Evolutionary conservation across 2,113 vertebrate species (phyloP), one percentile per base, ranked within the genome.

Genomic region (Scomber scombrus): DNA sequence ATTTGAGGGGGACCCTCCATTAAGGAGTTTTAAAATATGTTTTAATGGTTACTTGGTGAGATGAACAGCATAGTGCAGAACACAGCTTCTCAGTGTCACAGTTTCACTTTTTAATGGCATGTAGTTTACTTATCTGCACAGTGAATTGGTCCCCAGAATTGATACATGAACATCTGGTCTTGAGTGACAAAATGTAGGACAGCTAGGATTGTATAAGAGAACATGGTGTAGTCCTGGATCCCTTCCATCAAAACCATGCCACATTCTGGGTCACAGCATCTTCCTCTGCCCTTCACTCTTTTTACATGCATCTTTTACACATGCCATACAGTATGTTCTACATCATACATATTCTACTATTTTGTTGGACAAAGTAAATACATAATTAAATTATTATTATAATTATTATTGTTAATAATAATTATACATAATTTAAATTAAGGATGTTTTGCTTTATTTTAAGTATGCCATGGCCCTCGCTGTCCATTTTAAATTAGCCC

Each of bases 211-310:
- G 74, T 69, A 54, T 40, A 66, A 70, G 40, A 63, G 52, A 64
- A 66, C 54, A 64, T 21, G 47, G 18, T 51, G 29, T 58, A 43
- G 61, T 15, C 64, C 51, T 70, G 46, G 74, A 80, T 43, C 56
- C 40, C 47, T 67, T 86, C 49, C 82, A 68, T 64, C 31, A 43
- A 76, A 87, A 71, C 60, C 47, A 34, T 65, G 84, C 56, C 54
- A 51, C 63, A 26, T 85, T 70, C 43, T 84, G 81, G 72, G 81
- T 67, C 83, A 82, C 19, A 34, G 52, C 63, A 66, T 70, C 66
- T 73, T 77, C 19, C 11, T 31, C 23, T 9, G 34, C 21, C 47
- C 77, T 61, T 40, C 5, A 45, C 34, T 49, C 40, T 50, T 73
- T 45, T 3, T 19, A 51, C 4, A 21, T 43, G 23, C 49, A 40